phyloP scores from a whole-genome alignment of 1,140 invertebrate genomes.

The Ruditapes philippinarum region DNA sequence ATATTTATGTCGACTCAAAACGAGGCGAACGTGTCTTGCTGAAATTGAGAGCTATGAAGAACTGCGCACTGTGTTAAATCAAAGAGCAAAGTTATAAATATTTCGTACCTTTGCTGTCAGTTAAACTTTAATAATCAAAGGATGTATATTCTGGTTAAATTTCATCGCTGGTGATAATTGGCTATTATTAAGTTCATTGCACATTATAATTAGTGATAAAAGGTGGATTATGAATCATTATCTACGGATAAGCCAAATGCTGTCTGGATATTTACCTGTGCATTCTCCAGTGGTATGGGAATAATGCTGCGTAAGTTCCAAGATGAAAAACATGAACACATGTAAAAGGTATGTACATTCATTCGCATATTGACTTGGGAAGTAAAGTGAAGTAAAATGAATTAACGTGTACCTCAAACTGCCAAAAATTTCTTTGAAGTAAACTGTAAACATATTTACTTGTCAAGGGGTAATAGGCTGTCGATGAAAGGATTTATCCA shows the following conservation, averaged over 20 bases:
- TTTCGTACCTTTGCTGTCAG: slow-evolving; percentile 29
- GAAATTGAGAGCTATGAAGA: not conserved
- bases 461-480: too few species aligned
- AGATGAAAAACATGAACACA: slow-evolving; percentile 34
- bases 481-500: too few species aligned
- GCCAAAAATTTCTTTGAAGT: too few species aligned
- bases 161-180: not conserved
- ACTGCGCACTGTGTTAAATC: not conserved
- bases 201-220: slow-evolving; percentile 2
- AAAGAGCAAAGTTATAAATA: not conserved
- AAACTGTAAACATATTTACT: too few species aligned
- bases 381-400: too few species aligned
- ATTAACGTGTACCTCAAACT: too few species aligned
- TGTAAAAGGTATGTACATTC: slow-evolving; percentile 27
- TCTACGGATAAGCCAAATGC: not conserved
- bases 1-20: slow-evolving; percentile 12
- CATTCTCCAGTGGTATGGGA: slow-evolving; percentile 1
- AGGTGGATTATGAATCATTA: slow-evolving; percentile 14
- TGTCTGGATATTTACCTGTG: slow-evolving; percentile 23
- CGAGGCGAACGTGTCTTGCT: slow-evolving; percentile 14
- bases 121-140: slow-evolving; percentile 22
- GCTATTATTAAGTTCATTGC: not conserved
- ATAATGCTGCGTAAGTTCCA: not conserved
- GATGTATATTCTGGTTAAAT: not conserved
- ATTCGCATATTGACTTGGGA: too few species aligned